A percentile compares a stretch with the other conserved stretches of the same genome.
These are phyloP conservation scores for Drosophila kuntzei DNA, from an alignment of 2,888 invertebrate genomes.

Conservation along the genomic window DNA sequence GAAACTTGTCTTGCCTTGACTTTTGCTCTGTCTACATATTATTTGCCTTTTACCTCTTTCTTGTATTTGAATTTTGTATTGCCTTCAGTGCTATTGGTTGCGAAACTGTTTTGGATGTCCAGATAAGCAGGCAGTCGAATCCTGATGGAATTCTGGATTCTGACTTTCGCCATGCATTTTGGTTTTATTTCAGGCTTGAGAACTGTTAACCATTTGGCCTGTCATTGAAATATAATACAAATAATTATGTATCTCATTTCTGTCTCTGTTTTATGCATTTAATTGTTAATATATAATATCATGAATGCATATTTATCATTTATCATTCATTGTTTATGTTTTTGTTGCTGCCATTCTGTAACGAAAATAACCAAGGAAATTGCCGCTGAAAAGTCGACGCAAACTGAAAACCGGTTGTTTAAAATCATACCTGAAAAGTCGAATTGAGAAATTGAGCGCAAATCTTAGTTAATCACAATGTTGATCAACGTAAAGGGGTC, in stretches of 20 bases:
- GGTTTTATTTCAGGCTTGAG: slow-evolving; percentile 92
- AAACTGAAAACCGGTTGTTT: slow-evolving; percentile 70
- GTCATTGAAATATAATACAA: slow-evolving; percentile 31
- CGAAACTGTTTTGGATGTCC: slow-evolving; percentile 89
- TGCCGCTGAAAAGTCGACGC: slow-evolving; percentile 61
- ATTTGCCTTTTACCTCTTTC: slow-evolving; percentile 45
- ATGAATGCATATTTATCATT: slow-evolving; percentile 1
- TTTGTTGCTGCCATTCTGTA: slow-evolving; percentile 77
- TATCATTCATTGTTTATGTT: slow-evolving; percentile 26
- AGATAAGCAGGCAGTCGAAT: slow-evolving; percentile 44
- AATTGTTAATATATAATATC: slow-evolving; percentile 13
- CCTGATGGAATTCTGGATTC: slow-evolving; percentile 11
- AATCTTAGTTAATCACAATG: slow-evolving; percentile 42
- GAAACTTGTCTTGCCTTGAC: slow-evolving; percentile 74
- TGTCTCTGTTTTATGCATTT: slow-evolving; percentile 14
- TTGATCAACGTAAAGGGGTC: slow-evolving; percentile 34
- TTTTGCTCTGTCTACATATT: slow-evolving; percentile 59
- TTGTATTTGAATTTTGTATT: slow-evolving; percentile 83
- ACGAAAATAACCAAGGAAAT: slow-evolving; percentile 67
- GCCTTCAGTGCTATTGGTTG: slow-evolving; percentile 93
- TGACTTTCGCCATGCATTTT: slow-evolving; percentile 71
- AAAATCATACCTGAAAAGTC: slow-evolving; percentile 28
- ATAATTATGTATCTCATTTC: not conserved
- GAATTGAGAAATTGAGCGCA: slow-evolving; percentile 43
- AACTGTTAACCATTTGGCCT: slow-evolving; percentile 86